Conservation (phyloP, 1,140 invertebrate species). For the Bombus pyrosoma region DNA sequence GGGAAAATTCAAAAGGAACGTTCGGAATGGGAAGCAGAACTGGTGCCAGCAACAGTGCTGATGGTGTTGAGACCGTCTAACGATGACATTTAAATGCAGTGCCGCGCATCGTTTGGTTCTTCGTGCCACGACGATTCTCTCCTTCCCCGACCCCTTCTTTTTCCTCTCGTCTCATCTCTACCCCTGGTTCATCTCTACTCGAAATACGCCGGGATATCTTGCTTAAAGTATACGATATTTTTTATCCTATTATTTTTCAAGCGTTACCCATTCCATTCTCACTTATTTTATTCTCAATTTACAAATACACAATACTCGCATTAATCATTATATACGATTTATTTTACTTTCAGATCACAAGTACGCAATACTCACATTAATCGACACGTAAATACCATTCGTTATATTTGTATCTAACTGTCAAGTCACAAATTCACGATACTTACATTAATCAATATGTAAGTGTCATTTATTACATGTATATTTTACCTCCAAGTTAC, state of each 20-base stretch:
- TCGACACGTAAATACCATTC: no score
- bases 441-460: background rate
- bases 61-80: constrained; percentile 78
- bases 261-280: background rate
- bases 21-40: constrained; percentile 66
- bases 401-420: background rate
- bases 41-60: constrained; percentile 69
- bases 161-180: background rate
- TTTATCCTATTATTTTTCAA: background rate
- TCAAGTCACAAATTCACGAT: background rate
- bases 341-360: background rate
- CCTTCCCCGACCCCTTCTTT: background rate
- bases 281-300: no score
- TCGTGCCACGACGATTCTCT: constrained; percentile 68
- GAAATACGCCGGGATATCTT: constrained; percentile 20
- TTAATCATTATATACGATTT: background rate
- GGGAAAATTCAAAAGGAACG: constrained; percentile 73
- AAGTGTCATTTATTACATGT: no score
- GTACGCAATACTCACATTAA: background rate
- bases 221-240: background rate
- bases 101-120: constrained; percentile 80
- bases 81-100: constrained; percentile 84
- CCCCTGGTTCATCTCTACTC: background rate
- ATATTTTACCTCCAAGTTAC: background rate
- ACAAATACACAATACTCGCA: no score